Conservation (phyloP, 2,888 invertebrate species). For the Nipponacmea schrenckii region DNA sequence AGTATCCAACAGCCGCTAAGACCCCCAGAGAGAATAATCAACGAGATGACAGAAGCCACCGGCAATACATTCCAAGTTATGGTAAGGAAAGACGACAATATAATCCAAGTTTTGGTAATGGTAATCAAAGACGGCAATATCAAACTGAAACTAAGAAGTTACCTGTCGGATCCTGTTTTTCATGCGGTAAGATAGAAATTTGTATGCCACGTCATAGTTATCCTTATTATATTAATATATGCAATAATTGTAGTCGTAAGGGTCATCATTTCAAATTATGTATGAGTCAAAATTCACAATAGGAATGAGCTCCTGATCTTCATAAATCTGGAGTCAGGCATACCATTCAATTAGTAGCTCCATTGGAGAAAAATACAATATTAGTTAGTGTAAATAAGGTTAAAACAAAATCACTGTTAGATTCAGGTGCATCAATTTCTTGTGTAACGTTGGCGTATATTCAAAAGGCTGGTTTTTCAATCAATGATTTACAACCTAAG, state of each 20-base stretch:
- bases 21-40: too few species aligned
- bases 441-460: background rate
- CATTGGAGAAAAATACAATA: background rate
- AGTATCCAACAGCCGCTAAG: too few species aligned
- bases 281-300: constrained; percentile 1
- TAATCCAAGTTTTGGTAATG: too few species aligned
- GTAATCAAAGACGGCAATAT: too few species aligned
- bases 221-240: background rate
- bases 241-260: background rate
- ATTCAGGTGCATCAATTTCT: background rate
- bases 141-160: too few species aligned
- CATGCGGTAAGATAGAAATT: background rate
- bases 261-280: background rate
- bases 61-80: too few species aligned
- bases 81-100: too few species aligned
- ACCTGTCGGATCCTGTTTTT: background rate
- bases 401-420: background rate
- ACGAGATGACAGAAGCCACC: too few species aligned
- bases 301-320: background rate
- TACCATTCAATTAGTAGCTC: background rate
- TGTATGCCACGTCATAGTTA: background rate
- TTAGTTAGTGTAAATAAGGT: background rate
- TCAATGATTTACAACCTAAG: background rate
- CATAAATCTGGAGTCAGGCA: background rate
- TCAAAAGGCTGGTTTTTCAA: background rate